phyloP scores from a whole-genome alignment of 2,888 invertebrate species.

The Nomada hirtipes region DNA sequence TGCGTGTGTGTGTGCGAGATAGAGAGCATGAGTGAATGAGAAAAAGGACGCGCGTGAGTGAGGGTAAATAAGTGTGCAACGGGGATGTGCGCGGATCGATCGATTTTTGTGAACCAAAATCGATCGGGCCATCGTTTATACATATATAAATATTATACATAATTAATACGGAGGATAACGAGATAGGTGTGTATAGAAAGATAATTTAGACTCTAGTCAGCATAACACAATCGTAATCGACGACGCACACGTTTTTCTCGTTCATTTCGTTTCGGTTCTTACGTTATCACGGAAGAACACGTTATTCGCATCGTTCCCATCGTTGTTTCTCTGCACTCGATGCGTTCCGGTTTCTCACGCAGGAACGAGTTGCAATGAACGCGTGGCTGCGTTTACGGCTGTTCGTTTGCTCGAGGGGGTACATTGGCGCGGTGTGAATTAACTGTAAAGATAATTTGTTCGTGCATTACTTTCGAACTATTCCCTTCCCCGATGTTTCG shows the following conservation, averaged over 20 bases:
- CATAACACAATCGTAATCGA: conserved; percentile 75
- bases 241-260: conserved; percentile 67
- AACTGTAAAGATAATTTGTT: background rate
- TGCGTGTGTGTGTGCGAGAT: background rate
- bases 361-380: conserved; percentile 27
- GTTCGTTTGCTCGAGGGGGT: conserved; percentile 35
- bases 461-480: background rate
- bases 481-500: background rate
- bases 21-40: background rate
- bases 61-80: conserved; percentile 28
- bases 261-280: conserved; percentile 47
- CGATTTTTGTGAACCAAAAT: background rate
- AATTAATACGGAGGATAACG: conserved; percentile 63
- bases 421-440: conserved; percentile 8
- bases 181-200: conserved; percentile 72
- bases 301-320: conserved; percentile 18
- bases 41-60: background rate
- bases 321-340: conserved; percentile 44
- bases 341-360: conserved; percentile 27
- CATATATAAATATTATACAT: conserved; percentile 60
- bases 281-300: conserved; percentile 18
- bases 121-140: conserved; percentile 41
- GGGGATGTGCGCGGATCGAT: conserved; percentile 15
- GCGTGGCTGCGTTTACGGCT: conserved; percentile 62
- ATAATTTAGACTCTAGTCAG: conserved; percentile 81